These are phyloP conservation scores for Thysanoteuthis rhombus DNA, from an alignment of 2,888 invertebrate species.

Conservation along the genomic window DNA sequence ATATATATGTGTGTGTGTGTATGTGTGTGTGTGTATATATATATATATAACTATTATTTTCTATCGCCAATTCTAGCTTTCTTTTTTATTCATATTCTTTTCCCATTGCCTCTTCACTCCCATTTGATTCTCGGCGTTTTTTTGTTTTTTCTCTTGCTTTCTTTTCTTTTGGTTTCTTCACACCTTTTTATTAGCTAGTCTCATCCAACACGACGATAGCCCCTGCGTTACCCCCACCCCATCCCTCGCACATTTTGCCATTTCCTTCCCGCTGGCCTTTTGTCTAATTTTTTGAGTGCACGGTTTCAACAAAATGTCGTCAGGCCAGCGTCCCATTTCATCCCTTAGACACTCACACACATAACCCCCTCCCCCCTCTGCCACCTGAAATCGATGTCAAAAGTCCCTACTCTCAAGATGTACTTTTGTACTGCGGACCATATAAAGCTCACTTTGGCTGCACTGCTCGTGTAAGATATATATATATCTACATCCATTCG, in stretches of 20 bases:
- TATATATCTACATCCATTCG: not conserved
- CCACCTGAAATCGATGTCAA: not conserved
- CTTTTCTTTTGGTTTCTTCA: not conserved
- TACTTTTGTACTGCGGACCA: not conserved
- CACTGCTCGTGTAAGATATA: not conserved
- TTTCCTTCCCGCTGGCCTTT: not conserved
- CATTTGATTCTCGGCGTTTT: not conserved
- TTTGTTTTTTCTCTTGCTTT: not conserved
- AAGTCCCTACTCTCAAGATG: not conserved
- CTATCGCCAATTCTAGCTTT: not conserved
- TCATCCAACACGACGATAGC: too few relatives aligned
- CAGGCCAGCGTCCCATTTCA: not conserved
- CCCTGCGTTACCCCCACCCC: not conserved
- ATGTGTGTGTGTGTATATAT: too few relatives aligned
- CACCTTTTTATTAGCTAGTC: not conserved
- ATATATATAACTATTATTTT: too few relatives aligned
- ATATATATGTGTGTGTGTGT: too few relatives aligned
- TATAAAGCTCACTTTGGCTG: not conserved
- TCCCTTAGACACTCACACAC: not conserved
- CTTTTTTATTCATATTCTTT: too few relatives aligned
- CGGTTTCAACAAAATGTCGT: not conserved
- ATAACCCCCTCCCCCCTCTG: not conserved
- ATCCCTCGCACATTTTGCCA: not conserved
- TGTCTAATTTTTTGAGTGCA: not conserved
- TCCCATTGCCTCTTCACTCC: too few relatives aligned